These are phyloP conservation scores for Dufourea novaeangliae DNA, from an alignment of 1,140 invertebrate genomes.

Conservation along the genomic window DNA sequence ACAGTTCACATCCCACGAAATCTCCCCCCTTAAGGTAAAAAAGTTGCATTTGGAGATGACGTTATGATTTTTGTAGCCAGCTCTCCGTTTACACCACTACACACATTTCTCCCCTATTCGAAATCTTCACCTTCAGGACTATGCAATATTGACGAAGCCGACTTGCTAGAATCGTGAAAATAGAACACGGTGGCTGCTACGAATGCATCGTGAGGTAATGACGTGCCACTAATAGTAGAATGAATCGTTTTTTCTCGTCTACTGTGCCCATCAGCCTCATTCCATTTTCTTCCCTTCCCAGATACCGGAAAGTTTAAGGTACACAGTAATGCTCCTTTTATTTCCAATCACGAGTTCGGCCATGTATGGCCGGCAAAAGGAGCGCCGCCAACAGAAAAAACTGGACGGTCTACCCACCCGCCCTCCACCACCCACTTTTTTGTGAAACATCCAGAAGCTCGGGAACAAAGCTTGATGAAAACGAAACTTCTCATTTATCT, in stretches of 20 bases:
- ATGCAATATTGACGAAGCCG: background rate
- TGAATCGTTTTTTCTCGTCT: constrained; percentile 56
- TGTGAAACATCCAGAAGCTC: constrained; percentile 60
- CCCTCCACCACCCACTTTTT: constrained; percentile 25
- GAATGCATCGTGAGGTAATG: constrained; percentile 71
- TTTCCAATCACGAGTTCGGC: constrained; percentile 70
- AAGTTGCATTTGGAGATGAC: too few species aligned
- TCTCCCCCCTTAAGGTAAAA: too few species aligned
- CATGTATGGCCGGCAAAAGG: constrained; percentile 64
- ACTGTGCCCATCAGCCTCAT: constrained; percentile 2
- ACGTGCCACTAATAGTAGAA: constrained; percentile 72
- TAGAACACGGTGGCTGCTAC: constrained; percentile 52
- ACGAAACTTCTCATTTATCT: constrained; percentile 53
- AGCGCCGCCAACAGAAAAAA: constrained; percentile 39
- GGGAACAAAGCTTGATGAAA: constrained; percentile 47
- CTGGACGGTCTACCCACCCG: constrained; percentile 1
- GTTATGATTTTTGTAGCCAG: too few species aligned
- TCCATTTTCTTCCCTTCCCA: constrained; percentile 9
- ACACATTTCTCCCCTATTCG: too few species aligned
- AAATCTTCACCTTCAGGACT: too few species aligned
- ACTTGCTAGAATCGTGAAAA: constrained; percentile 14
- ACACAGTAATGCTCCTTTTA: constrained; percentile 71
- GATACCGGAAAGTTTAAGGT: constrained; percentile 62
- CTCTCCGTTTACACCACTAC: too few species aligned
- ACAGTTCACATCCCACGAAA: too few species aligned